These are phyloP conservation scores for Sphecodes monilicornis DNA, from an alignment of 2,888 invertebrate species.

Conservation along the genomic window DNA sequence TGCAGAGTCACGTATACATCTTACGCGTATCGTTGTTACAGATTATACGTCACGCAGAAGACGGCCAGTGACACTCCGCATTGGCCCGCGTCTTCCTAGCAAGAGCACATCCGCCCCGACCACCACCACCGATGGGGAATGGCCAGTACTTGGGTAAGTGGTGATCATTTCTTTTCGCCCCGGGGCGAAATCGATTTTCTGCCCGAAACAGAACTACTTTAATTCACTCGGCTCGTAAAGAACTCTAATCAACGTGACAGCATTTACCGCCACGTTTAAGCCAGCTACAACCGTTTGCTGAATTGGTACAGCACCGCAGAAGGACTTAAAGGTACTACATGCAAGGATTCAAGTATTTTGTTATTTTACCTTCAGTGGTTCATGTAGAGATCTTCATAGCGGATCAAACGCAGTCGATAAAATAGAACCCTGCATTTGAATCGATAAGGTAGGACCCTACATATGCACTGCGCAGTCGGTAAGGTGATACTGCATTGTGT, in stretches of 20 bases:
- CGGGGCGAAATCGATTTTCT: neutral
- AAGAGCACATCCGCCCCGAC: conserved; percentile 85
- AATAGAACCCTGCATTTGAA: neutral
- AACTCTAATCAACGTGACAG: neutral
- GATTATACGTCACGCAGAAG: conserved; percentile 85
- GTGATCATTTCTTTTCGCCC: neutral
- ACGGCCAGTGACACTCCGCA: conserved; percentile 85
- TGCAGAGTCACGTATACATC: neutral
- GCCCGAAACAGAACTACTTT: neutral
- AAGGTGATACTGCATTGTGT: neutral
- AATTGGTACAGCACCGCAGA: neutral
- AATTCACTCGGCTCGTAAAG: neutral
- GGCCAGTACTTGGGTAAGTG: conserved; percentile 84
- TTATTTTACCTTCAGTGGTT: neutral
- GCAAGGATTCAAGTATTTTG: neutral
- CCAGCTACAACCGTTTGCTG: neutral
- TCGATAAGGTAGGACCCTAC: neutral
- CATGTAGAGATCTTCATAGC: neutral
- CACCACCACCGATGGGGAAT: conserved; percentile 84
- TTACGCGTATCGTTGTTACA: conserved; percentile 71
- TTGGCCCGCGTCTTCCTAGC: conserved; percentile 85
- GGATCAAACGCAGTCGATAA: neutral
- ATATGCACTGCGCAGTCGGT: neutral
- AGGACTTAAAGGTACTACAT: too few species aligned
- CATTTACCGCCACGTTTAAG: neutral